Conservation (phyloP, 1,140 invertebrate species). For the Caenorhabditis inopinata region DNA sequence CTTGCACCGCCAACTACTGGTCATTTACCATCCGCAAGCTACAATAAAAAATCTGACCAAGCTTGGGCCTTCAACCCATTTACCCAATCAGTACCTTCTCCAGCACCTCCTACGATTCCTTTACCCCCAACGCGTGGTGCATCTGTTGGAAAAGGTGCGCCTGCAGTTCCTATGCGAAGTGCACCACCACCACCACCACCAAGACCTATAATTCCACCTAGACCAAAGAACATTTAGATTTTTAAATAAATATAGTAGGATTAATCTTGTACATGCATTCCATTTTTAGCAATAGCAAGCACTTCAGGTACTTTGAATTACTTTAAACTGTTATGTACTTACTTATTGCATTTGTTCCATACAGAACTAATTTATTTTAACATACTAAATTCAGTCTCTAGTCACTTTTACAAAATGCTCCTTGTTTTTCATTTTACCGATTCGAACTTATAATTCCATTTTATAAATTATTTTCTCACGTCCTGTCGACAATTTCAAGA, state of each 20-base stretch:
- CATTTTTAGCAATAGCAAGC: not conserved
- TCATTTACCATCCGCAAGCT: not conserved
- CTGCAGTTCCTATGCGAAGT: not conserved
- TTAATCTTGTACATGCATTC: constrained; percentile 9
- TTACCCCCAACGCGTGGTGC: not conserved
- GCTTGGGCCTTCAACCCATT: constrained; percentile 9
- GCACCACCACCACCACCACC: constrained; percentile 41
- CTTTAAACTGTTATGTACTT: not conserved
- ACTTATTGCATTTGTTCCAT: constrained; percentile 10
- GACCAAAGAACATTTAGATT: constrained; percentile 31
- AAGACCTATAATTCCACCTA: constrained; percentile 37
- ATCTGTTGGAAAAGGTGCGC: constrained; percentile 1
- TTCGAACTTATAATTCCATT: constrained; percentile 8
- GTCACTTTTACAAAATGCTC: not conserved
- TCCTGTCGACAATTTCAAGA: too few species aligned
- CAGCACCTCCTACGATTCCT: constrained; percentile 14
- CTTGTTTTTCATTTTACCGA: not conserved
- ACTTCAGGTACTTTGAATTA: not conserved
- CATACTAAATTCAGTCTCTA: not conserved
- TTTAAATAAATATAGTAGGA: not conserved
- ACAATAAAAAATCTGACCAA: not conserved
- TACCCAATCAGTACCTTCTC: constrained; percentile 17
- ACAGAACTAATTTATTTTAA: not conserved
- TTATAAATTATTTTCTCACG: constrained; percentile 15
- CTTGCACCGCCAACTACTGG: constrained; percentile 7